Percentiles rank a stretch among this genome's conserved stretches.
Evolutionary conservation across 2,113 vertebrate genomes (phyloP).

Genomic region (Phaethornis superciliosus): DNA sequence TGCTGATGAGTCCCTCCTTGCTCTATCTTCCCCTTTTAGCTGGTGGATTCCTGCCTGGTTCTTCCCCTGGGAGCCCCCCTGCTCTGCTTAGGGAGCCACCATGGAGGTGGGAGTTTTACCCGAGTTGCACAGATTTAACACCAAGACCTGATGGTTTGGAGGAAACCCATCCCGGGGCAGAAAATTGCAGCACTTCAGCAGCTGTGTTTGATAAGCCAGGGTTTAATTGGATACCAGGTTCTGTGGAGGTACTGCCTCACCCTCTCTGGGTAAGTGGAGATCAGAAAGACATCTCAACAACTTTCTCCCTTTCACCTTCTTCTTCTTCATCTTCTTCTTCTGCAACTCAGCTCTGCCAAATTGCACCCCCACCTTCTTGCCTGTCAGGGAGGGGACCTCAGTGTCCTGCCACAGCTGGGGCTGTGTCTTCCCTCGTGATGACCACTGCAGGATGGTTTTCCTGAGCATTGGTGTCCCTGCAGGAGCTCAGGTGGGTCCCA

Average conservation of each 20-base stretch:
- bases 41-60: neutral
- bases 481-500: constrained; percentile 4
- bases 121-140: neutral
- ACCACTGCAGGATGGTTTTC: neutral
- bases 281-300: neutral
- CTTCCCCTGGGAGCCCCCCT: neutral
- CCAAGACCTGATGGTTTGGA: neutral
- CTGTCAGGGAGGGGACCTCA: neutral
- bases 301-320: neutral
- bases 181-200: neutral
- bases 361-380: neutral
- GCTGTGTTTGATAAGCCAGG: fast-evolving
- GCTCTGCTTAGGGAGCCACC: neutral
- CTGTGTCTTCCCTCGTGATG: neutral
- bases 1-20: neutral
- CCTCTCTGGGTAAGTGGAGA: neutral
- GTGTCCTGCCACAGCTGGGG: neutral
- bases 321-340: neutral
- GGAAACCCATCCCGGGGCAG: neutral
- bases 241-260: neutral
- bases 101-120: neutral
- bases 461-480: neutral
- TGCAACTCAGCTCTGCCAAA: neutral
- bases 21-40: neutral
- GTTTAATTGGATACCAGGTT: neutral